phyloP scores from a whole-genome alignment of 2,113 vertebrate genomes.

The Vidua macroura region DNA sequence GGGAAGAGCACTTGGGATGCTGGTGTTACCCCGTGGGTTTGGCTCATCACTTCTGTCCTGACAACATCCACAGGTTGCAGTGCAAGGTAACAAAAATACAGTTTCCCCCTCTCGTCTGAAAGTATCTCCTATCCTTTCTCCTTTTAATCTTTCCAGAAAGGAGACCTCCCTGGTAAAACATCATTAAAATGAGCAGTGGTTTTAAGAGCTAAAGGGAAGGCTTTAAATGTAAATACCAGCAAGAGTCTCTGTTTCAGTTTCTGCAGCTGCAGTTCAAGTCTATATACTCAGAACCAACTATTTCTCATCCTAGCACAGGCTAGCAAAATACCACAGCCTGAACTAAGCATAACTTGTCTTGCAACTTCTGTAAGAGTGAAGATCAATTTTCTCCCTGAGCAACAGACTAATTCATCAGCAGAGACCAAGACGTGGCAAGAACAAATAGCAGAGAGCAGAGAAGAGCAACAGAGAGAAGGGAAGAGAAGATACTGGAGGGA shows the following conservation, averaged over 20 bases:
- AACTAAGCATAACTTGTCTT: constrained; percentile 19
- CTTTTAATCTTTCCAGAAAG: neutral
- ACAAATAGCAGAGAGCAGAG: constrained; percentile 26
- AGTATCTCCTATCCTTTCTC: neutral
- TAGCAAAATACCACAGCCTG: constrained; percentile 15
- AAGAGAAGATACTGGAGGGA: neutral
- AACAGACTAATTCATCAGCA: constrained; percentile 52
- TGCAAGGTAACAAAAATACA: neutral
- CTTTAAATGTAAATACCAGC: neutral
- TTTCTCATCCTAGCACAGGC: neutral
- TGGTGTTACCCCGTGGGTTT: neutral
- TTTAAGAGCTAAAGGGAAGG: constrained; percentile 1
- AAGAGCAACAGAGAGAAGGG: neutral
- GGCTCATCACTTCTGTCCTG: neutral
- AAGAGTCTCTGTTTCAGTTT: neutral
- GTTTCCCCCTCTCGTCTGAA: neutral
- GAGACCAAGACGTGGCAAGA: neutral
- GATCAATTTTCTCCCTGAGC: constrained; percentile 53
- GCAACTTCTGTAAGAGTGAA: constrained; percentile 17
- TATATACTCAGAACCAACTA: neutral
- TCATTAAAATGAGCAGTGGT: neutral
- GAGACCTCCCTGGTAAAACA: neutral
- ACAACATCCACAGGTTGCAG: neutral
- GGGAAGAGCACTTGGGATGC: neutral
- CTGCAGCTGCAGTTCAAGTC: neutral